A percentile compares a stretch with the other conserved stretches of the same genome.
Evolutionary conservation across 2,888 invertebrate species (phyloP).

Genomic region (Lasioglossum oenotherae): DNA sequence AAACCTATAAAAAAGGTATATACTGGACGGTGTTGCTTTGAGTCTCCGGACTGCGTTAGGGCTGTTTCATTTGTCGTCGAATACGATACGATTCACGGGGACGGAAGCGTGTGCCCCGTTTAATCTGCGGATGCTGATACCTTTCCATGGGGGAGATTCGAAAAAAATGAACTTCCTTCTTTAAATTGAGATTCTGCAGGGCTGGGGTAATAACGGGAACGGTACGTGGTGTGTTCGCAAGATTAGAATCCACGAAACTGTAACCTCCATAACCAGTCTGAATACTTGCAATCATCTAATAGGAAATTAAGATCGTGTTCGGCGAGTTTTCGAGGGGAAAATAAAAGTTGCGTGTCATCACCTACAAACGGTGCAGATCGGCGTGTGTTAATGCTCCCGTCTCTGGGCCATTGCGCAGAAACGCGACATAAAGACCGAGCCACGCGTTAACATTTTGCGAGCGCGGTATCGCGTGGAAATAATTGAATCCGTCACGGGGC

Average conservation of each 20-base stretch:
- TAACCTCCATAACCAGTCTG: too few relatives aligned
- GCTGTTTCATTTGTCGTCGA: constrained; percentile 51
- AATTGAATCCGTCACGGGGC: constrained; percentile 38
- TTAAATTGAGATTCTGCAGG: not conserved
- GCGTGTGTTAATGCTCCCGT: not conserved
- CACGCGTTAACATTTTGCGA: not conserved
- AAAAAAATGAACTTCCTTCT: not conserved
- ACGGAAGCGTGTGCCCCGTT: not conserved
- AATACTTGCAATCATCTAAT: too few relatives aligned
- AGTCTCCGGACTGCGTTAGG: constrained; percentile 4
- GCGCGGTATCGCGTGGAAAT: constrained; percentile 1
- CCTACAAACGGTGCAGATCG: not conserved
- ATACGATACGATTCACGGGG: constrained; percentile 15
- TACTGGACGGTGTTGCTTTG: constrained; percentile 35
- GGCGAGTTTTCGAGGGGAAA: not conserved
- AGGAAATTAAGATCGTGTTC: not conserved
- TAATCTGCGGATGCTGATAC: constrained; percentile 11
- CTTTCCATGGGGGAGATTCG: not conserved
- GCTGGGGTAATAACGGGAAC: not conserved
- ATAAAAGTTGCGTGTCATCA: not conserved
- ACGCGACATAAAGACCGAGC: not conserved
- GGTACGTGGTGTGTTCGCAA: not conserved
- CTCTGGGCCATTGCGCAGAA: not conserved
- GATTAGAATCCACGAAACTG: not conserved
- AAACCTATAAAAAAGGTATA: constrained; percentile 62